phyloP scores from a whole-genome alignment of 2,888 invertebrate species.

The Pseudeuparius sepicola region DNA sequence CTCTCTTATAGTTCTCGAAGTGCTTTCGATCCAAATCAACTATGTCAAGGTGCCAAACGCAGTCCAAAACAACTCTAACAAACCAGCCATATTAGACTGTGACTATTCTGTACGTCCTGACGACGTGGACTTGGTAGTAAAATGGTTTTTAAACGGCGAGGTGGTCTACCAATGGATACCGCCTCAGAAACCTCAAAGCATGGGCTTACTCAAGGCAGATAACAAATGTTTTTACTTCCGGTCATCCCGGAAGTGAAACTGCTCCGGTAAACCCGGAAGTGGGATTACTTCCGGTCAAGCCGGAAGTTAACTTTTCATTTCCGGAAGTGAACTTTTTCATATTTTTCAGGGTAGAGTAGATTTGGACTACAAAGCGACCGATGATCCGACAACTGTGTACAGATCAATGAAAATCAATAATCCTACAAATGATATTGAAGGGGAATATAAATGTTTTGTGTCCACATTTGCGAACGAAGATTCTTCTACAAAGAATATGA shows the following conservation, averaged over 20 bases:
- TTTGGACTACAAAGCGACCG: slow-evolving; percentile 52
- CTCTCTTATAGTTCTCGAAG: too few species aligned
- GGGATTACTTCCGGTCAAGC: not conserved
- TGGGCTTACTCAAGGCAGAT: slow-evolving; percentile 41
- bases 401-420: slow-evolving; percentile 58
- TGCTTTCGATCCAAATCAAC: slow-evolving; percentile 37
- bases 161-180: slow-evolving; percentile 78
- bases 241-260: too few species aligned
- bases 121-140: slow-evolving; percentile 60
- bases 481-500: slow-evolving; percentile 52
- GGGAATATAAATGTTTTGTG: slow-evolving; percentile 64
- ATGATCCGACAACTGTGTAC: slow-evolving; percentile 57
- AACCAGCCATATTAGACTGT: slow-evolving; percentile 57
- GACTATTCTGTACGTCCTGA: slow-evolving; percentile 54
- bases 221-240: not conserved
- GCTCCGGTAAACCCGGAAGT: too few species aligned
- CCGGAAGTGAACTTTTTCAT: too few species aligned
- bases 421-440: slow-evolving; percentile 59
- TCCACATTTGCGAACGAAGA: slow-evolving; percentile 61
- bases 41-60: slow-evolving; percentile 37
- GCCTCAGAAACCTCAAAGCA: slow-evolving; percentile 54
- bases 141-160: slow-evolving; percentile 63
- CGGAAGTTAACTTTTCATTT: too few species aligned
- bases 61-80: slow-evolving; percentile 35
- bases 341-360: slow-evolving; percentile 44